Evolutionary conservation across 2,113 vertebrate genomes (phyloP), one percentile per base, ranked within the genome.

Genomic region (Sisor rabdophorus): DNA sequence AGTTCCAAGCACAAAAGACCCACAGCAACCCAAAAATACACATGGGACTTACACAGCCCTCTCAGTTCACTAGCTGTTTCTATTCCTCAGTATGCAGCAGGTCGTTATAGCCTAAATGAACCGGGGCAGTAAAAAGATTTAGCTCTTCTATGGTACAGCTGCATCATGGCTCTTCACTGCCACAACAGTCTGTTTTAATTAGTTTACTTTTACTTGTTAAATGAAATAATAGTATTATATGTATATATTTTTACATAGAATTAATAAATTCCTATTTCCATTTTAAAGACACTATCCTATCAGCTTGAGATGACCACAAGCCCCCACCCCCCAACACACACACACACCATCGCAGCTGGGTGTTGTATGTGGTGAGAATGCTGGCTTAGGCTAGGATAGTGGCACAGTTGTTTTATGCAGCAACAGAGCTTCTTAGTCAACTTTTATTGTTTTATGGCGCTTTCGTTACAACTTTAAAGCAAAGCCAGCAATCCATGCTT

Each of bases 241-340:
- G 59, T 87, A 68, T 68, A 85, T 84, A 82, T 84, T 86, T 85
- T 87, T 83, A 77, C 81, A 83, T 71, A 61, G 32, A 79, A 74
- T 36, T 44, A 40, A 77, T 69, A 13, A 58, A 68, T 50, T 26
- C 50, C 71, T 32, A 36, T 79, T 68, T 53, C 30, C 30, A 44
- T 76, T 60, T 55, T 59, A 64, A 28, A 60, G 50, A 55, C 55
- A 73, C 61, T 53, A 11, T 24, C 24, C 67, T 58, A 28, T 47
- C 61, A 68, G 40, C 73, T 47, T 53, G 52, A 56, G 65, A 47
- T 3, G 17, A 48, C 36, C 44, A 50, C 65, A 68, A n/a, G n/a
- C n/a, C n/a, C n/a, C n/a, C n/a, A n/a, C n/a, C n/a, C n/a, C n/a
- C n/a, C n/a, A n/a, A n/a, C n/a, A n/a, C n/a, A n/a, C n/a, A n/a